These are phyloP conservation scores for Lathamus discolor DNA, from an alignment of 2,113 vertebrate genomes.

Conservation along the genomic window DNA sequence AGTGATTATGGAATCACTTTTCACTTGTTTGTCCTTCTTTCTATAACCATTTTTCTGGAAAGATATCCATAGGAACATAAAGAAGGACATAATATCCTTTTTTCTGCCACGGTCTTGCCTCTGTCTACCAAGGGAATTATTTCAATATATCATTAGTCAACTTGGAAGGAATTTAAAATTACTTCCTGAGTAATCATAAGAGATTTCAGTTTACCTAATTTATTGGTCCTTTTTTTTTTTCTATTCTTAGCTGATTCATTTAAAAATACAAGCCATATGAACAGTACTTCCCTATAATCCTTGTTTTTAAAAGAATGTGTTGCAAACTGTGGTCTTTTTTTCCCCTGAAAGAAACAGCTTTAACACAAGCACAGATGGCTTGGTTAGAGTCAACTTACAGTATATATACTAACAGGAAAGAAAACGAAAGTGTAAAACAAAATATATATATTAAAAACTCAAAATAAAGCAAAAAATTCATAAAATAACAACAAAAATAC, in stretches of 20 bases:
- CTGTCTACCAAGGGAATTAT: neutral
- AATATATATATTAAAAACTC: neutral
- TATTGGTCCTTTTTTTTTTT: neutral
- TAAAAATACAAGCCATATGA: neutral
- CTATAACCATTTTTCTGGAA: neutral
- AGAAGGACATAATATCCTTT: neutral
- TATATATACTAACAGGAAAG: neutral
- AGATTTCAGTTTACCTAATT: neutral
- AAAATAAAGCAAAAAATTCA: neutral
- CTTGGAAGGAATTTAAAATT: constrained; percentile 11
- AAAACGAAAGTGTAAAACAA: neutral
- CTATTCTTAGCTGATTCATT: neutral
- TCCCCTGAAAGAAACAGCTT: neutral
- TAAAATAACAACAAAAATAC: neutral
- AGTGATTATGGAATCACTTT: neutral
- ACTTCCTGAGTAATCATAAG: neutral
- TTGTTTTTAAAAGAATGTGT: neutral
- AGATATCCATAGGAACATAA: neutral
- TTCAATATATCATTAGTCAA: constrained; percentile 6
- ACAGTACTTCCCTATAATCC: neutral
- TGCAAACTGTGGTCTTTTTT: neutral
- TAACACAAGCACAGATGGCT: neutral
- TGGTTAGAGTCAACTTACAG: neutral
- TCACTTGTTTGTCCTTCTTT: neutral
- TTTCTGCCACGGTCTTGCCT: neutral